Conservation (phyloP, 2,797 vertebrate species). For the Scolopax bukidnonensis region DNA sequence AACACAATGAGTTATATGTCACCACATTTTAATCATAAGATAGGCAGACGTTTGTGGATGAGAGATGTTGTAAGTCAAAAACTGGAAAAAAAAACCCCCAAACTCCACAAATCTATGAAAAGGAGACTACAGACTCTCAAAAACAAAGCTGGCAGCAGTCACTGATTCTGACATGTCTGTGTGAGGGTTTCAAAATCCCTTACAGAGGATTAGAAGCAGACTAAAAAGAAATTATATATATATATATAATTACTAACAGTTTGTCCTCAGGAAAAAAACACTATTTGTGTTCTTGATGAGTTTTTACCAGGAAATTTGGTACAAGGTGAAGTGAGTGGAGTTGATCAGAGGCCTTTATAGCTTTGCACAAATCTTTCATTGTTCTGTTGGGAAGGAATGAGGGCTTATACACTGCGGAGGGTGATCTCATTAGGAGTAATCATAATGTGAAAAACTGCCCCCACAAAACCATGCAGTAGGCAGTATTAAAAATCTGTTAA, state of each 20-base stretch:
- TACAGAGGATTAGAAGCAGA: neutral
- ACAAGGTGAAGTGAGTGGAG: neutral
- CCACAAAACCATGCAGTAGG: neutral
- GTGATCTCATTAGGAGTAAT: slow-evolving; percentile 62
- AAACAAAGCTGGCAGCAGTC: neutral
- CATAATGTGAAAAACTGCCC: slow-evolving; percentile 46
- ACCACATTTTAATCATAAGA: neutral
- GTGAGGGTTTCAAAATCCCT: neutral
- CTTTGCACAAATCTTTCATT: slow-evolving; percentile 45
- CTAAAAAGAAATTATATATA: neutral
- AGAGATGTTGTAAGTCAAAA: neutral
- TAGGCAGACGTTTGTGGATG: neutral
- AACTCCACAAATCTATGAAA: neutral
- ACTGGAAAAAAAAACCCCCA: neutral
- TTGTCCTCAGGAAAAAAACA: neutral
- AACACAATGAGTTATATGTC: neutral
- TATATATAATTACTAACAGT: neutral
- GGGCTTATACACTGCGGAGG: slow-evolving; percentile 10
- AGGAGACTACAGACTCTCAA: neutral
- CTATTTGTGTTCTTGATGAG: neutral
- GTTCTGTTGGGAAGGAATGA: slow-evolving; percentile 24
- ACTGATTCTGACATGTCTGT: neutral
- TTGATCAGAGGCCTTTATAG: slow-evolving; percentile 20
- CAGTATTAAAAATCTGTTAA: slow-evolving; percentile 58
- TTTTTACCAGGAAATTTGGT: slow-evolving; percentile 18